A percentile compares a stretch with the other conserved stretches of the same genome.
These are phyloP conservation scores for Motacilla tschutschensis DNA, from an alignment of 2,113 vertebrate species.

Conservation along the genomic window DNA sequence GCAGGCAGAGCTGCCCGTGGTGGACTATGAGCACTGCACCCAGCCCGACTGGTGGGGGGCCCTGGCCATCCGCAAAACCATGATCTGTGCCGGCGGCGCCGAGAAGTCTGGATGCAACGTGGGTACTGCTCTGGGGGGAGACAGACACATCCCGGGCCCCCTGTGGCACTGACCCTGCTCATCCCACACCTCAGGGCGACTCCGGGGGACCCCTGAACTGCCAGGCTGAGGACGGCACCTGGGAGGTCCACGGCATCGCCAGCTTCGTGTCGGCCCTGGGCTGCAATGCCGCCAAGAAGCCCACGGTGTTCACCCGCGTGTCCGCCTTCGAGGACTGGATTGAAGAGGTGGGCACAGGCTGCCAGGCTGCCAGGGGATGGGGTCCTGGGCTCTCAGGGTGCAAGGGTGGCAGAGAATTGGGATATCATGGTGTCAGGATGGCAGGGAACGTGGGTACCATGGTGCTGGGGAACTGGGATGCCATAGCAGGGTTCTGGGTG, in stretches of 20 bases:
- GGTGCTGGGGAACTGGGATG: too few species aligned
- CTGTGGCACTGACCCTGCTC: fast-evolving
- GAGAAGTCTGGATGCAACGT: background rate
- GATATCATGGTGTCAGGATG: background rate
- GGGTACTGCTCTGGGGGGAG: fast-evolving
- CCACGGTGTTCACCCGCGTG: background rate
- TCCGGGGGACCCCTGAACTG: slow-evolving; percentile 20
- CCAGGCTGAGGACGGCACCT: background rate
- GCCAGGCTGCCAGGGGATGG: background rate
- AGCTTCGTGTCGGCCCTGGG: slow-evolving; percentile 1
- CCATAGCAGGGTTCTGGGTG: fast-evolving
- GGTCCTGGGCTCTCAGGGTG: too few species aligned
- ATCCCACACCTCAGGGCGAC: background rate
- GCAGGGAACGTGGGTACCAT: fast-evolving
- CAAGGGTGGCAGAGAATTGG: background rate
- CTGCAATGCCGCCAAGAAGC: background rate
- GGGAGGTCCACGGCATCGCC: slow-evolving; percentile 34
- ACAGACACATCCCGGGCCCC: fast-evolving
- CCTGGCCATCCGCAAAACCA: background rate
- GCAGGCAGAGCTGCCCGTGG: slow-evolving; percentile 22
- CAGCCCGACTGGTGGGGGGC: slow-evolving; percentile 12
- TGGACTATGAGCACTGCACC: background rate
- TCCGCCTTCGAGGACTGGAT: slow-evolving; percentile 19
- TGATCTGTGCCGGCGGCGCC: background rate
- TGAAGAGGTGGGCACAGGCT: background rate